Base-by-base conservation (phyloP, 2,888 invertebrate species). In the Argyresthia goedartella region DNA sequence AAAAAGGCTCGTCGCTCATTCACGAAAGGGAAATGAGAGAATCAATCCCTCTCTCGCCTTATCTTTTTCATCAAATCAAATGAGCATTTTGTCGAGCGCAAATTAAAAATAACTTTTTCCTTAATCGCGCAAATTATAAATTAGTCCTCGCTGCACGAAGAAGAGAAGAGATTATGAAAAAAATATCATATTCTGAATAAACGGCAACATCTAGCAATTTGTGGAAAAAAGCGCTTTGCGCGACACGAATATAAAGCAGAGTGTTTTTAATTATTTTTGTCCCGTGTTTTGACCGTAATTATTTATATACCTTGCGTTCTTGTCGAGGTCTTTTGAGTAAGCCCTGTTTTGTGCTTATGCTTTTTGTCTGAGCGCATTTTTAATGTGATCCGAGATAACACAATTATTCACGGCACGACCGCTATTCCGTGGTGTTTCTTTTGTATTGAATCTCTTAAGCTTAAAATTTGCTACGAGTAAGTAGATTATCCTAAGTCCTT, bases 211-310 rank as follows among this genome's bases (percentile, higher is more conserved):
- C 69, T 67, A 59, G 66, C 69, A 73, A 73, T 76, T 75, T 71
- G 71, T 60, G 70, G 69, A 69, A 71, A 72, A 74, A 66, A 73
- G 65, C 61, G 8, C 64, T 56, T 66, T 57, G 64, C 68, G 68
- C 64, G 65, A 56, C 63, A 52, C 46, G 75, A 73, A 74, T 74
- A 70, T 71, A 71, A 75, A 76, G 63, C 68, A 67, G 71, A 57
- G 58, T 55, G 63, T 65, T 71, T 73, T 70, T 73, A 69, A 73
- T 74, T 71, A 69, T 73, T 71, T 67, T 62, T 57, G 60, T 62
- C 62, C 55, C 54, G 61, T 64, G 64, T 66, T 64, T 57, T 45
- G 53, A 52, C 54, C 52, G 36, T 47, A 49, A 51, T 39, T 47
- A 47, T 47, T 47, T n/a, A 47, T 15, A 15, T 15, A 50, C 50